Conservation (phyloP, 2,797 vertebrate genomes). For the Rhabdomys pumilio region DNA sequence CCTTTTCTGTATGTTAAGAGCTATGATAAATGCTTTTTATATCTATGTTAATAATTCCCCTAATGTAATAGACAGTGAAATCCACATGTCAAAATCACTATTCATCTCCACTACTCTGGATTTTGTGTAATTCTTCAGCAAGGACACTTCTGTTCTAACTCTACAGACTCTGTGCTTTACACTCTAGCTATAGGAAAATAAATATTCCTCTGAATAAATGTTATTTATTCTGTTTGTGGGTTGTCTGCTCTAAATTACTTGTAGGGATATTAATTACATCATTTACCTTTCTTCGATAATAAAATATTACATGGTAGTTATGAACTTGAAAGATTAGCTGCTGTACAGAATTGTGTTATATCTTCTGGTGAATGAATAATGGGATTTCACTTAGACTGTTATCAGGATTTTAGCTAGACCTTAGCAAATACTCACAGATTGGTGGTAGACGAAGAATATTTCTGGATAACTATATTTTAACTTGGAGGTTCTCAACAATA, state of each 20-base stretch:
- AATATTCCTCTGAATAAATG: neutral
- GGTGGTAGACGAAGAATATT: neutral
- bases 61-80: neutral
- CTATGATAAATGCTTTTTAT: neutral
- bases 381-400: neutral
- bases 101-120: neutral
- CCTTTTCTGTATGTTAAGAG: neutral
- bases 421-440: constrained; percentile 22
- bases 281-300: neutral
- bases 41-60: neutral
- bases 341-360: neutral
- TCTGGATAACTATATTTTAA: neutral
- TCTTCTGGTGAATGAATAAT: constrained; percentile 36
- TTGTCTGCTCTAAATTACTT: neutral
- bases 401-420: neutral
- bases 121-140: neutral
- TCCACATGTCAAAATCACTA: neutral
- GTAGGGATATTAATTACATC: neutral
- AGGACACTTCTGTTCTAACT: neutral
- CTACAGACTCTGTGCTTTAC: neutral
- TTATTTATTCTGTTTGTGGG: neutral
- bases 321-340: neutral
- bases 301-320: constrained; percentile 11
- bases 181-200: neutral
- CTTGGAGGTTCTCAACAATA: constrained; percentile 6